phyloP scores from a whole-genome alignment of 2,113 vertebrate genomes.

The Oryzias celebensis region DNA sequence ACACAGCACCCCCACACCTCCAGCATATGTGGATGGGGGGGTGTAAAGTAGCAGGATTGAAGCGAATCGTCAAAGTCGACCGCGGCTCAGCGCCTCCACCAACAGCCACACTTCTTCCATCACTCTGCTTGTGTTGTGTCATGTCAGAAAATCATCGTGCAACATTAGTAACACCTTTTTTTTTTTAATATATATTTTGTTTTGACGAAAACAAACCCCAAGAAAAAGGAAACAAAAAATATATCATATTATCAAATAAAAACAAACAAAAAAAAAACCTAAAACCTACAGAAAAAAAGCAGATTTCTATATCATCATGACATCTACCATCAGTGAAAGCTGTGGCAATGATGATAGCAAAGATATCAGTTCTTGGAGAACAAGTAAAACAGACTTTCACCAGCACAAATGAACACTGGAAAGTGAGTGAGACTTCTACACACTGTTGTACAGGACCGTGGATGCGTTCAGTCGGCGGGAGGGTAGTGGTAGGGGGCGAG shows the following conservation, averaged over 20 bases:
- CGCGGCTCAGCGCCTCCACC: constrained; percentile 50
- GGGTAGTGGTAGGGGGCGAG: constrained; percentile 17
- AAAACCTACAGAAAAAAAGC: constrained; percentile 79
- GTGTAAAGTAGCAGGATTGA: constrained; percentile 86
- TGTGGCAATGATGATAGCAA: constrained; percentile 40
- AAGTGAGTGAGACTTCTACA: constrained; percentile 82
- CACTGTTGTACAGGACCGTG: constrained; percentile 79
- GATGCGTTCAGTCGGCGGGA: constrained; percentile 6
- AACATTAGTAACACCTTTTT: constrained; percentile 65
- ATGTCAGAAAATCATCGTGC: constrained; percentile 39
- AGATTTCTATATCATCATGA: constrained; percentile 63
- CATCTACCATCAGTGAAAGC: constrained; percentile 43
- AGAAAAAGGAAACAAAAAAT: constrained; percentile 51
- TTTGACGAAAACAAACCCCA: constrained; percentile 70
- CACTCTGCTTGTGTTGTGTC: constrained; percentile 66
- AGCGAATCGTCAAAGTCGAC: constrained; percentile 54
- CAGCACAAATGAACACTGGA: constrained; percentile 88
- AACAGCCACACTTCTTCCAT: constrained; percentile 58
- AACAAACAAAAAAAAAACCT: constrained; percentile 79
- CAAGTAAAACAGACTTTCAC: constrained; percentile 87
- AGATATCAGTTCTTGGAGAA: constrained; percentile 76
- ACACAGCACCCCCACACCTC: constrained; percentile 27
- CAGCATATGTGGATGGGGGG: constrained; percentile 66
- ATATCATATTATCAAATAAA: constrained; percentile 82
- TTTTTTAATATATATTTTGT: background rate